Evolutionary conservation across 2,888 invertebrate species (phyloP).

Genomic region (Coremacera marginata): DNA sequence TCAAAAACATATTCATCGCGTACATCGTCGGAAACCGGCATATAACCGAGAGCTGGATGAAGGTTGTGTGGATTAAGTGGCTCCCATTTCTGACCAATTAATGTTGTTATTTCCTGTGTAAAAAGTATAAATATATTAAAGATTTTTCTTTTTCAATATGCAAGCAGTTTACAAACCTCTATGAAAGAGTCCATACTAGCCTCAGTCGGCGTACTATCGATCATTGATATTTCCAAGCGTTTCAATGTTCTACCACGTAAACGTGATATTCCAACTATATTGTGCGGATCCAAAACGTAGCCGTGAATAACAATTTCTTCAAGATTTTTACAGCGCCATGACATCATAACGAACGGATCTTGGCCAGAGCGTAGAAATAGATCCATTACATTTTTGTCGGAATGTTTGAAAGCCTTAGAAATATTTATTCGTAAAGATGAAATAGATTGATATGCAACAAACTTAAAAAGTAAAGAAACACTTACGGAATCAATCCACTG

Average conservation of each 20-base stretch:
- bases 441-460: slow-evolving; percentile 56
- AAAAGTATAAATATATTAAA: neutral
- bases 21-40: slow-evolving; percentile 63
- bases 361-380: slow-evolving; percentile 60
- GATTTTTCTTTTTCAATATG: neutral
- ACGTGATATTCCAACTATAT: slow-evolving; percentile 67
- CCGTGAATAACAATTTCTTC: slow-evolving; percentile 72
- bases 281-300: slow-evolving; percentile 67
- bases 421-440: slow-evolving; percentile 60
- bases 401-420: slow-evolving; percentile 60
- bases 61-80: slow-evolving; percentile 59
- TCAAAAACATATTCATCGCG: slow-evolving; percentile 67
- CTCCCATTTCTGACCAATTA: slow-evolving; percentile 66
- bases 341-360: slow-evolving; percentile 74
- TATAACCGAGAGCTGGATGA: slow-evolving; percentile 62
- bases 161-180: slow-evolving; percentile 55
- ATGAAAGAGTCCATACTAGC: slow-evolving; percentile 61
- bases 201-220: slow-evolving; percentile 60
- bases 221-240: slow-evolving; percentile 67
- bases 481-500: slow-evolving; percentile 67
- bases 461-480: neutral
- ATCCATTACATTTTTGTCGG: slow-evolving; percentile 62
- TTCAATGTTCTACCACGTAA: slow-evolving; percentile 64
- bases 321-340: slow-evolving; percentile 73
- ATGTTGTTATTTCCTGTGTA: slow-evolving; percentile 64